Base-by-base conservation (phyloP, 2,888 invertebrate genomes). In the Sycophila texana region DNA sequence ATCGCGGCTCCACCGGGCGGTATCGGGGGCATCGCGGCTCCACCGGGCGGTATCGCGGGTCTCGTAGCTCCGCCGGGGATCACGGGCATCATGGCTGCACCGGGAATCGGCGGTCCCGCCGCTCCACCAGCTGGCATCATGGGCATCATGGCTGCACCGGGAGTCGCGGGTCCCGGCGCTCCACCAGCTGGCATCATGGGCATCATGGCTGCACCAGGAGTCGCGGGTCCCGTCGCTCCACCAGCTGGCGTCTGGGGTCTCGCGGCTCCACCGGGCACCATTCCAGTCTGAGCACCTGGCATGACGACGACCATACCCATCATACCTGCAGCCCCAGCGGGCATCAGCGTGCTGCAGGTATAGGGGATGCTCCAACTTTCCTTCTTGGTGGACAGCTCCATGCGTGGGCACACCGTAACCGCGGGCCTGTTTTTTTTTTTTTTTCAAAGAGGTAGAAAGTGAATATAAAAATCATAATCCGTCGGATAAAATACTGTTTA, bases 321-420 rank as follows among this genome's bases (percentile, higher is more conserved):
- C 10, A 3, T 3, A 26, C 39, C 39, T 10, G 39, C 39, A 39
- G 10, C 10, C 0, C 39, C 39, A 10, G 1, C 7, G 39, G 39
- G 1, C 10, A 39, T 39, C 39, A 39, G 39, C 39, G 39, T 39
- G 39, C 39, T 39, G 39, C 89, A 89, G 22, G 83, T 84, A 22
- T 88, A 89, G 81, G 83, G 86, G 16, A 89, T 84, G 47, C 86
- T 83, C 89, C 89, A 89, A 4, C 84, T 76, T 55, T 85, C 83
- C 57, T 83, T 83, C 75, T 87, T 88, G 0, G 86, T 79, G 14
- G 72, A 77, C 4, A 89, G 84, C 18, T 86, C 86, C 30, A 87
- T 65, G 26, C 86, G 85, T 10, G 86, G 85, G 5, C 89, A 89
- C 10, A 82, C 85, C 0, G 86, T 87, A 10, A 89, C 83, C 4